A percentile compares a stretch with the other conserved stretches of the same genome.
phyloP scores from a whole-genome alignment of 2,113 vertebrate species.

The Herpailurus yagouaroundi region DNA sequence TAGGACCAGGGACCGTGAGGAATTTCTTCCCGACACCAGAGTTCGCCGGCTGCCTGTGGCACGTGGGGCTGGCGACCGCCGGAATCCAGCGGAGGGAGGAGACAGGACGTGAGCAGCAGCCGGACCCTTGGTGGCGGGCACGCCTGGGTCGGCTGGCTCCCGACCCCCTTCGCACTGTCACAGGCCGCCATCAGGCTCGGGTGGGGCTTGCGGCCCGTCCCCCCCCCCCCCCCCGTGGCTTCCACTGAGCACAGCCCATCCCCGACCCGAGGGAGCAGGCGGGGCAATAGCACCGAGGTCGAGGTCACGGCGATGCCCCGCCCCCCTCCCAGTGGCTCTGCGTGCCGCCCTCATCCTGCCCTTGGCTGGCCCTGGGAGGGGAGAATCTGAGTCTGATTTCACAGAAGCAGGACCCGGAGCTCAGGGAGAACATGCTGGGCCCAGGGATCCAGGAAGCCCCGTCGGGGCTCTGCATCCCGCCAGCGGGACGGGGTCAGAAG shows the following conservation, averaged over 20 bases:
- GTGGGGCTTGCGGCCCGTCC: not conserved
- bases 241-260: not conserved
- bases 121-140: not conserved
- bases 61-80: rapidly evolving
- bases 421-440: rapidly evolving
- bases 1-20: not conserved
- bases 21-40: not conserved
- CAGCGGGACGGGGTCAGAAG: too few relatives aligned
- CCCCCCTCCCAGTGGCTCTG: rapidly evolving
- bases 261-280: rapidly evolving
- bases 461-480: not conserved
- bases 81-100: rapidly evolving
- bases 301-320: too few relatives aligned
- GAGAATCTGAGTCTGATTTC: not conserved
- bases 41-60: rapidly evolving
- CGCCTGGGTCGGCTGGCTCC: not conserved
- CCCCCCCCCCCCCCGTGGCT: not conserved
- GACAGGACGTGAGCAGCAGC: rapidly evolving
- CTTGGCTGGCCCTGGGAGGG: rapidly evolving
- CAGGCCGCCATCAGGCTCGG: rapidly evolving
- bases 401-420: rapidly evolving
- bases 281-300: too few relatives aligned
- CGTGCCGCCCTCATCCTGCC: rapidly evolving
- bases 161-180: too few relatives aligned
- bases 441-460: not conserved